Conservation (phyloP, 64 coral and sea anemone genomes). For the Acropora tenuis region DNA sequence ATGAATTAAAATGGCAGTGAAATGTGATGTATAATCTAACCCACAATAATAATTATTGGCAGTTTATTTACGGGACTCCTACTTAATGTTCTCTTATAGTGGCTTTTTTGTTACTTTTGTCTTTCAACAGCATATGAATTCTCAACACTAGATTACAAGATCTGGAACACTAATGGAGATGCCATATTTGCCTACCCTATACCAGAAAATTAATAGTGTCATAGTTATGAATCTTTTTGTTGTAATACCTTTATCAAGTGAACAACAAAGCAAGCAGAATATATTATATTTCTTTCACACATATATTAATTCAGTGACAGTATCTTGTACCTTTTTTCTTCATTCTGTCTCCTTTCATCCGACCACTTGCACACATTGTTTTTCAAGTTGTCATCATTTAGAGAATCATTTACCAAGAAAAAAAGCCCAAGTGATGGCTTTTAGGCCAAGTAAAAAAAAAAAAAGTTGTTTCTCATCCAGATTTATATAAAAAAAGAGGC, state of each 20-base stretch:
- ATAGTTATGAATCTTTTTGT: not conserved
- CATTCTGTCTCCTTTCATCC: conserved; percentile 18
- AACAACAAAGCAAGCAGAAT: not conserved
- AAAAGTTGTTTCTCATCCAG: no score
- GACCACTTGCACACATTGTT: conserved; percentile 32
- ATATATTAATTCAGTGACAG: not conserved
- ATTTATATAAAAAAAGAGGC: no score
- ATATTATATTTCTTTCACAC: not conserved
- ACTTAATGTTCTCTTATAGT: not conserved
- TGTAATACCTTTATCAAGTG: not conserved
- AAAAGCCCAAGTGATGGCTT: not conserved
- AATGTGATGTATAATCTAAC: no score
- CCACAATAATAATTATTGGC: no score
- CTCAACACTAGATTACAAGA: conserved; percentile 90
- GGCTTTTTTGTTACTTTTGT: not conserved
- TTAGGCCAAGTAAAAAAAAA: no score
- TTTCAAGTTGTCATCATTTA: conserved; percentile 25
- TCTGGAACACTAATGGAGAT: conserved; percentile 94
- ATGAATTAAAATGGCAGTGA: no score
- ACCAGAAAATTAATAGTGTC: conserved; percentile 11
- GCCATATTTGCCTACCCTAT: conserved; percentile 72
- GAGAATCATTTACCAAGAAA: not conserved
- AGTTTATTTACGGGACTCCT: no score
- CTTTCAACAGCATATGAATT: conserved; percentile 74
- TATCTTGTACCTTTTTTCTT: not conserved